phyloP scores from a whole-genome alignment of 2,113 vertebrate genomes.

The Phalacrocorax pelagicus region DNA sequence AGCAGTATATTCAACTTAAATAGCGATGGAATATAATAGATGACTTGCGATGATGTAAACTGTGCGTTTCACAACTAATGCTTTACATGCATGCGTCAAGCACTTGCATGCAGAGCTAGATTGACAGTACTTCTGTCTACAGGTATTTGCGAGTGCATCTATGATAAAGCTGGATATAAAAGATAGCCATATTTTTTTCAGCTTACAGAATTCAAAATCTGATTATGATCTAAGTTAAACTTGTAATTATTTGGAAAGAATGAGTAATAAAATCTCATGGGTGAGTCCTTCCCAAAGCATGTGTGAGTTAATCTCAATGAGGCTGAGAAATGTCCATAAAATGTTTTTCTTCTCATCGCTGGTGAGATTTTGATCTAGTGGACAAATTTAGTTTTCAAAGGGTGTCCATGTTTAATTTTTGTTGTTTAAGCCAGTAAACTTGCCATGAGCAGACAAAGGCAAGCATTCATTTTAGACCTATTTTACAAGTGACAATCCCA shows the following conservation, averaged over 20 bases:
- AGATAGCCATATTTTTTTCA: background rate
- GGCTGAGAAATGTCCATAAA: background rate
- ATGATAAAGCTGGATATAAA: background rate
- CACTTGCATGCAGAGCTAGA: background rate
- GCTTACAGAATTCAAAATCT: background rate
- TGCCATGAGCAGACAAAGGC: background rate
- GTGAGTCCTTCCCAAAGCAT: slow-evolving; percentile 9
- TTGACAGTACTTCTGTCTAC: background rate
- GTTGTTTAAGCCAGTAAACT: slow-evolving; percentile 13
- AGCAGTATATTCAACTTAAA: background rate
- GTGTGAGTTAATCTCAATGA: background rate
- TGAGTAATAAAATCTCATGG: slow-evolving; percentile 1
- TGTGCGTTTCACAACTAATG: background rate
- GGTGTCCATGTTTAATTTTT: background rate
- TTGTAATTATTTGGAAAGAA: slow-evolving; percentile 22
- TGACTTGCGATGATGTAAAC: background rate
- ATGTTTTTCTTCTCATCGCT: background rate
- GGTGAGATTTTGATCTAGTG: background rate
- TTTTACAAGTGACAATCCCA: slow-evolving; percentile 54
- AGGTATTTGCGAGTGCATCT: background rate
- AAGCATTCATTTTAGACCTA: slow-evolving; percentile 5
- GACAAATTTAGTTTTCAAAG: background rate
- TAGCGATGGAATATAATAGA: background rate
- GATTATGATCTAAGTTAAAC: background rate
- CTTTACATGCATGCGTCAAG: background rate